These are phyloP conservation scores for Puma concolor DNA, from an alignment of 2,113 vertebrate genomes.

Conservation along the genomic window DNA sequence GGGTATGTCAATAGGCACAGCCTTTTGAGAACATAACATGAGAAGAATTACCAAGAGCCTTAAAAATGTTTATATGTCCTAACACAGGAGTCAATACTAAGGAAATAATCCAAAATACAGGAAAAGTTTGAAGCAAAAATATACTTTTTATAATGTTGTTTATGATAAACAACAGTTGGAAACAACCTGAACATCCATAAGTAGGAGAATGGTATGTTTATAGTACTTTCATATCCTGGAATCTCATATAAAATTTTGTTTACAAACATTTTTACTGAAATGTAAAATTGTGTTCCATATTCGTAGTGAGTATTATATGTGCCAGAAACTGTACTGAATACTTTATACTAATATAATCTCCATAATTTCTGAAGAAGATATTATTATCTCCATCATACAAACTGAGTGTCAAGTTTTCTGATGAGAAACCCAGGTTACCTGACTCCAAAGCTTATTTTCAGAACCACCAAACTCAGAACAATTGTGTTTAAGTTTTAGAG, in stretches of 20 bases:
- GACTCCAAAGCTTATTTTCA: background rate
- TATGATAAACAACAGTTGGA: background rate
- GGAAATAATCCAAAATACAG: background rate
- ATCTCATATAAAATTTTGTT: background rate
- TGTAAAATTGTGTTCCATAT: background rate
- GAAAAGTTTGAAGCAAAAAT: background rate
- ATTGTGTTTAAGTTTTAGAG: background rate
- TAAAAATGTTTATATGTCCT: background rate
- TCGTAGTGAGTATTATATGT: background rate
- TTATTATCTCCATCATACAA: background rate
- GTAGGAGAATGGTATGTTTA: background rate
- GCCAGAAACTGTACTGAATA: background rate
- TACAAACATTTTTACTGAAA: background rate
- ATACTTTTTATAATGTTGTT: background rate
- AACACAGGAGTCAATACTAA: background rate
- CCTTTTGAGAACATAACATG: background rate
- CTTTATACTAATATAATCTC: background rate
- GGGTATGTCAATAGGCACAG: background rate
- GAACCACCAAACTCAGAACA: background rate
- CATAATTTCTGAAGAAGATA: background rate
- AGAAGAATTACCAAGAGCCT: constrained; percentile 11
- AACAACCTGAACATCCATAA: background rate
- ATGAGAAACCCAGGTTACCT: background rate
- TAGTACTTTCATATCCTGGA: background rate
- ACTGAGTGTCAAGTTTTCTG: background rate